phyloP scores from a whole-genome alignment of 2,888 invertebrate species.

The Laspeyria flexula region DNA sequence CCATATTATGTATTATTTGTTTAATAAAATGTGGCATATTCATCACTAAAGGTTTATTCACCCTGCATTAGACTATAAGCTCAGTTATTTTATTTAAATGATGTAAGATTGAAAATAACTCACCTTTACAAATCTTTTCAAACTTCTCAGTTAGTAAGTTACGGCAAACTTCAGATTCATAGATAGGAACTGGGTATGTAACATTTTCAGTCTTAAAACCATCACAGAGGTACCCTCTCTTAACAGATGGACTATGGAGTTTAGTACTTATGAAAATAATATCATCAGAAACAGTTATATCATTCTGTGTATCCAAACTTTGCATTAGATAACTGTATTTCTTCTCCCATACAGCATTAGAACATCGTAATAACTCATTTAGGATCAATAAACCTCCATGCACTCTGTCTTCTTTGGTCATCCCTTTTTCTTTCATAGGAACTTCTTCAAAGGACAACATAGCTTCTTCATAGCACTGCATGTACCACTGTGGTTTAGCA shows the following conservation, averaged over 20 bases:
- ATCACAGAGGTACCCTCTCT: conserved; percentile 81
- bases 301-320: conserved; percentile 79
- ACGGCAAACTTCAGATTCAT: conserved; percentile 95
- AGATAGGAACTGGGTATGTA: conserved; percentile 86
- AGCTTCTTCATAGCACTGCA: conserved; percentile 96
- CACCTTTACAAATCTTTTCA: conserved; percentile 90
- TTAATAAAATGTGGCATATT: too few relatives aligned
- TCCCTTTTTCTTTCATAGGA: conserved; percentile 89
- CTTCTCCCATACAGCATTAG: conserved; percentile 95
- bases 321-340: conserved; percentile 91
- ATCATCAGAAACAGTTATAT: conserved; percentile 81
- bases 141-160: conserved; percentile 93
- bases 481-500: conserved; percentile 96
- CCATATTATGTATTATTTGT: too few relatives aligned
- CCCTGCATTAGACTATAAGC: too few relatives aligned
- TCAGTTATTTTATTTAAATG: too few relatives aligned
- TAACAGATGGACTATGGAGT: conserved; percentile 86
- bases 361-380: conserved; percentile 96
- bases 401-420: conserved; percentile 94
- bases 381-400: conserved; percentile 97
- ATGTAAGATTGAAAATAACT: not conserved
- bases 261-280: conserved; percentile 87
- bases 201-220: conserved; percentile 82
- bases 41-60: too few relatives aligned
- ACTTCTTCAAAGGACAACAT: conserved; percentile 91